Evolutionary conservation across 1,140 invertebrate genomes (phyloP), one percentile per base, ranked within the genome.

Genomic region (Manduca sexta): DNA sequence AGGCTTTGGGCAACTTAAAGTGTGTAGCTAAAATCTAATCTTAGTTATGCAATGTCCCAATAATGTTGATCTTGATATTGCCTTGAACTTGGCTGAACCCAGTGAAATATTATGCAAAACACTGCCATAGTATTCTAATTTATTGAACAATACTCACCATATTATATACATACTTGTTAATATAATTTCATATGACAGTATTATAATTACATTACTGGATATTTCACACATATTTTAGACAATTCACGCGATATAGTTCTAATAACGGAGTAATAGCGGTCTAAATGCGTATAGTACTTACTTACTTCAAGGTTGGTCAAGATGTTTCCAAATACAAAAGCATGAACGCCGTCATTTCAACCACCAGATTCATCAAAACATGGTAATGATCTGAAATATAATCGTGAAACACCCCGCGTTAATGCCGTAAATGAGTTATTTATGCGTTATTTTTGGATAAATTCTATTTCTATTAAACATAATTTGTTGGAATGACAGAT

Each of bases 291-390:
- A 13, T 41, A 50, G 53, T 73, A 84, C 81, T 84, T 53, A 84
- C 81, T 84, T 53, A 84, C 81, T 84, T 83, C 74, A 78, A 80
- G 77, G 76, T 80, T 83, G 75, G 77, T 84, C 81, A 84, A 83
- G 81, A 81, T 75, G 69, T 74, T 78, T 72, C 72, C 64, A 80
- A 64, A 62, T 70, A 69, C 29, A 74, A 65, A 62, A 63, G 61
- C 56, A 62, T 60, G 56, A 60, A 60, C 54, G 62, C 63, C 78
- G 66, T 79, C 81, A 84, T 84, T 76, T 76, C 77, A 78, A 55
- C 52, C 59, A 65, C 42, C 44, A 47, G 39, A 45, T 55, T 47
- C 16, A 48, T 39, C 55, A 53, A 56, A 60, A 64, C 63, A 68
- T 69, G 37, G 59, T 54, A 45, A 38, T 60, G 44, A 46, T 61